Base-by-base conservation (phyloP, 2,888 invertebrate species). In the Pyrgus malvae region DNA sequence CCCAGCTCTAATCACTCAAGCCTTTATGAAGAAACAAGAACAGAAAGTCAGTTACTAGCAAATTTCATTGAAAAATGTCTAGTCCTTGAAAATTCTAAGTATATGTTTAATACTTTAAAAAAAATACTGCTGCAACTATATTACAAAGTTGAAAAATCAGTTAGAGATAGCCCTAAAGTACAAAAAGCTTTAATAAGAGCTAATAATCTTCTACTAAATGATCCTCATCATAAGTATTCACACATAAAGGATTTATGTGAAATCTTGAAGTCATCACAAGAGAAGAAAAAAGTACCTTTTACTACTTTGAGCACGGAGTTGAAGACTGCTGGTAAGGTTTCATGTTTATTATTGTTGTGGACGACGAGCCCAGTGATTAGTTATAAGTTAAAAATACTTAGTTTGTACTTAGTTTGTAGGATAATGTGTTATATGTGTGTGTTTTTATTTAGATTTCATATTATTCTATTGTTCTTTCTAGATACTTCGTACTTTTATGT, bases 201-300 rank as follows among this genome's bases (percentile, higher is more conserved):
- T 2, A 54, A 46, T 33, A 40, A 54, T 33, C 38, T 46, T 11
- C 4, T 87, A 16, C 62, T 70, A 16, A 48, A 27, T 5, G 65
- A 75, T 48, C 83, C 84, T 0, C 4, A 55, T 4, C 63, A 61
- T 12, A 85, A 78, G 58, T 85, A 74, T 64, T 62, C 70, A 1
- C 75, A 78, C 55, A 56, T 87, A 0, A 78, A 75, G 60, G 59
- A 66, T 3, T 64, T 87, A 9, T 75, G 75, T 66, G 72, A 80
- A 9, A 60, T 62, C 2, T 55, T 84, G 8, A 75, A 72, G 48
- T 42, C 56, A 1, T 63, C 65, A 44, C 65, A 48, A 35, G 16
- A 40, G 12, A 73, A 67, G 46, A 79, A 71, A 64, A 74, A 72
- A 59, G 76, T 72, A 0, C 51, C 71, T 27, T 69, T 78, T 29